phyloP scores from a whole-genome alignment of 2,113 vertebrate species.

The Corydoras maculifer region DNA sequence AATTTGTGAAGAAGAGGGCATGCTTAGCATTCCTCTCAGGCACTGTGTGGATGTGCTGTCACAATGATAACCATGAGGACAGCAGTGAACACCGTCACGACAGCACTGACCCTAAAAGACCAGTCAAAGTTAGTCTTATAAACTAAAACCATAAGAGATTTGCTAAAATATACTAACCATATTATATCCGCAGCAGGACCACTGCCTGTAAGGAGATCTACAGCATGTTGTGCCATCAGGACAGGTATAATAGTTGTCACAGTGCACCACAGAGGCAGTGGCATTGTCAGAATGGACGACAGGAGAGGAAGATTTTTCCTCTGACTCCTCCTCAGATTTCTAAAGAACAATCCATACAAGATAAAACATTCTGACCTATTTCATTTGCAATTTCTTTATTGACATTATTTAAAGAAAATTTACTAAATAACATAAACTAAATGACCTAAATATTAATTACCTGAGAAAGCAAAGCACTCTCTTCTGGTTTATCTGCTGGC shows the following conservation, averaged over 20 bases:
- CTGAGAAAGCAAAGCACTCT: too few relatives aligned
- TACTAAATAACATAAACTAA: too few relatives aligned
- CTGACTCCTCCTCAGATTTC: conserved; percentile 22
- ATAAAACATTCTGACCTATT: too few relatives aligned
- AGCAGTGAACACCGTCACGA: conserved; percentile 54
- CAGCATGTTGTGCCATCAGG: conserved; percentile 54
- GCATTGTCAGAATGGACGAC: conserved; percentile 6
- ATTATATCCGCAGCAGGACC: conserved; percentile 50
- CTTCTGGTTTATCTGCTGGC: conserved; percentile 21
- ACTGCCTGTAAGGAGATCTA: conserved; percentile 42
- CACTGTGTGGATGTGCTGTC: conserved; percentile 44
- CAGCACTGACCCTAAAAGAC: conserved; percentile 54
- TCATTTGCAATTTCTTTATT: too few relatives aligned
- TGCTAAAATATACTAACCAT: conserved; percentile 42
- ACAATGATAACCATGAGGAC: conserved; percentile 50
- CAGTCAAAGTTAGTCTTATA: neutral
- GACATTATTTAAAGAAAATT: too few relatives aligned
- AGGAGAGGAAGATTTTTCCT: neutral
- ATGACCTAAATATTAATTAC: too few relatives aligned
- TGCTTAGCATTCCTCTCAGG: conserved; percentile 32
- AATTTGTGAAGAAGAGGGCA: conserved; percentile 36
- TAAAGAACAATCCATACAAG: too few relatives aligned
- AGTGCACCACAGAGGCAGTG: conserved; percentile 35
- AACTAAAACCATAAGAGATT: neutral
- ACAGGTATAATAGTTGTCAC: conserved; percentile 39